These are phyloP conservation scores for Aplochiton taeniatus DNA, from an alignment of 2,797 vertebrate species.

Conservation along the genomic window DNA sequence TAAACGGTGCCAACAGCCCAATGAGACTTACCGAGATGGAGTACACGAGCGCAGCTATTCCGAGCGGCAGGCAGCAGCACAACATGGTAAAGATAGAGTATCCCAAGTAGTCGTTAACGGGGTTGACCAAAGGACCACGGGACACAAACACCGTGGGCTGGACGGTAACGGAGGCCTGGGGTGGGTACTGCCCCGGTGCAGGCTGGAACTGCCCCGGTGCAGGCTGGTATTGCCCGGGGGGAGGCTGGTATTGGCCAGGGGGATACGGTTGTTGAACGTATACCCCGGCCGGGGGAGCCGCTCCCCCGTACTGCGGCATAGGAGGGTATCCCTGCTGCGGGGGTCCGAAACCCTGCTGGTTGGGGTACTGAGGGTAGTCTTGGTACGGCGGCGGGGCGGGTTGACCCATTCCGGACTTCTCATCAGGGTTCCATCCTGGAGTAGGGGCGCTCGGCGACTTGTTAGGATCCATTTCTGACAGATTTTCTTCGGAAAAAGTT, in stretches of 20 bases:
- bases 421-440: conserved; percentile 25
- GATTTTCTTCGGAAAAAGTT: not conserved
- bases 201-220: conserved; percentile 17
- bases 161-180: conserved; percentile 31
- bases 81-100: conserved; percentile 79
- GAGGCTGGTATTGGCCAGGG: not conserved
- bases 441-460: conserved; percentile 38
- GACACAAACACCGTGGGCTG: conserved; percentile 61
- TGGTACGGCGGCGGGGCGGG: conserved; percentile 62
- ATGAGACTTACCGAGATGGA: conserved; percentile 79
- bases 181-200: conserved; percentile 1
- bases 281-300: too few relatives aligned
- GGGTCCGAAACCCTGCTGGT: not conserved
- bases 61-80: conserved; percentile 78
- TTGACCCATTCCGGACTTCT: conserved; percentile 54
- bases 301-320: conserved; percentile 22
- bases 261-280: conserved; percentile 34
- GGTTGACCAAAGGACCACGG: conserved; percentile 36
- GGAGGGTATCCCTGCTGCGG: conserved; percentile 31
- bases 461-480: conserved; percentile 57
- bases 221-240: conserved; percentile 25
- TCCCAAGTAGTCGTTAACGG: conserved; percentile 67
- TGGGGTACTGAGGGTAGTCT: conserved; percentile 29
- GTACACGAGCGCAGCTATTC: conserved; percentile 74
- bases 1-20: not conserved